A percentile compares a stretch with the other conserved stretches of the same genome.
These are phyloP conservation scores for Pantherophis alleghaniensis DNA, from an alignment of 2,797 vertebrate genomes.

Conservation along the genomic window DNA sequence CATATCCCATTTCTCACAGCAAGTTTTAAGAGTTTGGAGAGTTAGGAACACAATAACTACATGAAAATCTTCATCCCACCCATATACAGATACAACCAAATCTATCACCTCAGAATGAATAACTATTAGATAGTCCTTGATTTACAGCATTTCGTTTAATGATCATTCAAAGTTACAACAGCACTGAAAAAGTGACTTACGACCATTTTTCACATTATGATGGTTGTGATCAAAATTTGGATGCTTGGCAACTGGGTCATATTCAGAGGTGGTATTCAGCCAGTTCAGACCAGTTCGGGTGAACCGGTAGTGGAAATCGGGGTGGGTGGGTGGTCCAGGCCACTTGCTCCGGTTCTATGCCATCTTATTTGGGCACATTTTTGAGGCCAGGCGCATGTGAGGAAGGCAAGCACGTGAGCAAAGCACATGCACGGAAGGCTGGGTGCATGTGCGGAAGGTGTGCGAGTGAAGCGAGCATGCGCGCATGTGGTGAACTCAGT, in stretches of 20 bases:
- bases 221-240: not conserved
- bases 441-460: too few relatives aligned
- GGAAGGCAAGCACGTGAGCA: too few relatives aligned
- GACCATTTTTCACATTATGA: not conserved
- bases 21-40: not conserved
- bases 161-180: not conserved
- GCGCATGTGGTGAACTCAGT: too few relatives aligned
- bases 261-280: not conserved
- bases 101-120: not conserved
- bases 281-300: too few relatives aligned
- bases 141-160: not conserved
- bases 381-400: too few relatives aligned
- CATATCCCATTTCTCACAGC: not conserved
- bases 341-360: too few relatives aligned
- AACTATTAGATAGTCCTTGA: not conserved
- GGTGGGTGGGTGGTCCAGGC: too few relatives aligned
- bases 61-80: not conserved
- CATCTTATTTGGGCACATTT: too few relatives aligned
- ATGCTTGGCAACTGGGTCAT: not conserved
- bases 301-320: too few relatives aligned
- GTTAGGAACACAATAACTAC: not conserved
- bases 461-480: too few relatives aligned
- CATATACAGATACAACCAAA: not conserved
- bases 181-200: not conserved
- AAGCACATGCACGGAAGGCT: too few relatives aligned